Base-by-base conservation (phyloP, 2,797 vertebrate genomes). In the Oreochromis grahami region DNA sequence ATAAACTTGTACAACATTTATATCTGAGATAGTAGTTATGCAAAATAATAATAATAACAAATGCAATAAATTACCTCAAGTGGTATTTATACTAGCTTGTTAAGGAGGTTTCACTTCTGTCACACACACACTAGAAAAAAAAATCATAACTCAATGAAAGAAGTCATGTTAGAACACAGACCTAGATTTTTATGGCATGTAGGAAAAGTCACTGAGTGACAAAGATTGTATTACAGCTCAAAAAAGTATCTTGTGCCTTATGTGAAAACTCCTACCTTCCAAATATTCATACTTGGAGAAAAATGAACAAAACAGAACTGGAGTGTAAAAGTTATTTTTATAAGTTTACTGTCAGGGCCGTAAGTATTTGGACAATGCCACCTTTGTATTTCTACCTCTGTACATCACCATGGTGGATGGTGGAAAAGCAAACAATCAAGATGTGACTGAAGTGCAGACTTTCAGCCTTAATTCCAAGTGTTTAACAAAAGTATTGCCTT, bases 141-240 rank as follows among this genome's bases (percentile, higher is more conserved):
- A 4, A 45, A 70, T 26, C 8, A 15, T 24, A 43, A 1, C 8
- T 70, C n/a, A 15, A 70, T 43, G n/a, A 26, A 70, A 43, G 13
- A 15, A 15, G n/a, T 70, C n/a, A 26, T 43, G 36, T 43, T 26
- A 68, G 38, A 3, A 68, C 21, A 43, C 38, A 17, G 38, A 26
- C 38, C 0, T 43, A 15, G 36, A 43, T 8, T 68, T 68, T 68
- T 4, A 24, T 24, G n/a, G 10, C 63, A 68, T 24, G 21, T 15
- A 43, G 13, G 63, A 24, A 43, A 43, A 9, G 36, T 41, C 36
- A 41, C 2, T 43, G 7, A 65, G 60, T 68, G 5, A 68, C 12
- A 29, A 1, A 15, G 13, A 0, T 10, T 43, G n/a, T 38, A 0
- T 65, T 38, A 5, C 36, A 68, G 38, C 38, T 43, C 0, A 17